Base-by-base conservation (phyloP, 2,888 invertebrate species). In the Epirrhoe alternata region DNA sequence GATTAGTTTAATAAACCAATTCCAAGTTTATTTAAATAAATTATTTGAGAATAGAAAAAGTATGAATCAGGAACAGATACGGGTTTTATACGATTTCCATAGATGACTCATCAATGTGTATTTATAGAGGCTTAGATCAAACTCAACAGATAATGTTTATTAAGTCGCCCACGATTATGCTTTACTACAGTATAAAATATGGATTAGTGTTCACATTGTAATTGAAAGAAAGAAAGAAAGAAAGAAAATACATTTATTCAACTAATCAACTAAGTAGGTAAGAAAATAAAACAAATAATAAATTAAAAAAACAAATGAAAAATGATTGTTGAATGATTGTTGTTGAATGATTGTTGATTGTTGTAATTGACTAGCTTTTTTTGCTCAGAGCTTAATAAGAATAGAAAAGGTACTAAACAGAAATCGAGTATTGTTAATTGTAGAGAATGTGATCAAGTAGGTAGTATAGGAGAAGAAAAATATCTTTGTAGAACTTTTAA, bases 71-170 rank as follows among this genome's bases (percentile, higher is more conserved):
- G 60, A 57, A 35, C 56, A 64, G 62, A 56, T 61, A 66, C 59
- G 50, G 61, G 64, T 68, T 73, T 71, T 61, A 59, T 38, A 58
- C 35, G 17, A 66, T 61, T 71, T 68, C 56, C 62, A 69, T 62
- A 59, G 47, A 64, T 74, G 70, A 74, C 12, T 74, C 72, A 72
- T 61, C 24, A 55, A 49, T 57, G 53, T 55, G 45, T 69, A 70
- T 70, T 69, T 61, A 70, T 70, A 73, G 70, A 66, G 35, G 64
- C 47, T 68, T 61, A 60, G 51, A 63, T 64, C 65, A 68, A 70
- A 61, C 64, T 57, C 42, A 57, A 67, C 63, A 66, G 68, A 71
- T 68, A 71, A 68, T 61, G 69, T 64, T 68, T 62, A 61, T 61
- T 66, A 60, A 59, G 59, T 66, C 61, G 57, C 61, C 49, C 61